These are phyloP conservation scores for Mungos mungo DNA, from an alignment of 2,113 vertebrate genomes.

Conservation along the genomic window DNA sequence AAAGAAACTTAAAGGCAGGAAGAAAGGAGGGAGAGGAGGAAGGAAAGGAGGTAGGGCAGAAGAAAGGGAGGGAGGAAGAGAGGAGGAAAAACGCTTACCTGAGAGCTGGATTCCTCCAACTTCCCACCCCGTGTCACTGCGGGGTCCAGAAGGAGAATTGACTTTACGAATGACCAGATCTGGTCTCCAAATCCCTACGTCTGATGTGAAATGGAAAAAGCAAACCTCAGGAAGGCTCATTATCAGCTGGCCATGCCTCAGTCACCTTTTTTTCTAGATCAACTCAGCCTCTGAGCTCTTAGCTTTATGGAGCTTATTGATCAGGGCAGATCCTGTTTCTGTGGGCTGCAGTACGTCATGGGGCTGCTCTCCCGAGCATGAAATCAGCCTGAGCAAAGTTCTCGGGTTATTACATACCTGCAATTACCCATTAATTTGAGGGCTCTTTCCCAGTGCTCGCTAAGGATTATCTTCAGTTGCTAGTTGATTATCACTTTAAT, in stretches of 20 bases:
- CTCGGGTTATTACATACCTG: slow-evolving; percentile 72
- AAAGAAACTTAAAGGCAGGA: background rate
- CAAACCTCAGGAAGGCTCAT: slow-evolving; percentile 21
- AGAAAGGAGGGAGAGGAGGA: background rate
- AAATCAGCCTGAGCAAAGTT: slow-evolving; percentile 80
- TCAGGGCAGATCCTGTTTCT: slow-evolving; percentile 66
- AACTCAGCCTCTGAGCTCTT: slow-evolving; percentile 47
- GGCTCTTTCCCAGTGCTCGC: slow-evolving; percentile 53
- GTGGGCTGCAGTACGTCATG: slow-evolving; percentile 66
- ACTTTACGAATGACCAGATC: background rate
- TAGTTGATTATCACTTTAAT: slow-evolving; percentile 63
- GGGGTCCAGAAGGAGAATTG: background rate
- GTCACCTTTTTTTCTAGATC: slow-evolving; percentile 29
- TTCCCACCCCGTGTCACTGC: background rate
- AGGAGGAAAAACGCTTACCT: slow-evolving; percentile 50
- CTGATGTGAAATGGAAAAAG: background rate
- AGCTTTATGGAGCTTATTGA: slow-evolving; percentile 76
- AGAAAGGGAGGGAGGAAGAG: background rate
- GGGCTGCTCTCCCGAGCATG: slow-evolving; percentile 58
- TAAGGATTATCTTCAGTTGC: slow-evolving; percentile 50
- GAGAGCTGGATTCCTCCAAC: background rate
- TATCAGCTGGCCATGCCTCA: background rate
- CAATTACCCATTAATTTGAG: slow-evolving; percentile 61
- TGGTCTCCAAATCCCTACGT: background rate
- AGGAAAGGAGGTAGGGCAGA: rapidly evolving